Percentiles rank a stretch among this genome's conserved stretches.
phyloP scores from a whole-genome alignment of 2,113 vertebrate species.

The Sphyrna mokarran region DNA sequence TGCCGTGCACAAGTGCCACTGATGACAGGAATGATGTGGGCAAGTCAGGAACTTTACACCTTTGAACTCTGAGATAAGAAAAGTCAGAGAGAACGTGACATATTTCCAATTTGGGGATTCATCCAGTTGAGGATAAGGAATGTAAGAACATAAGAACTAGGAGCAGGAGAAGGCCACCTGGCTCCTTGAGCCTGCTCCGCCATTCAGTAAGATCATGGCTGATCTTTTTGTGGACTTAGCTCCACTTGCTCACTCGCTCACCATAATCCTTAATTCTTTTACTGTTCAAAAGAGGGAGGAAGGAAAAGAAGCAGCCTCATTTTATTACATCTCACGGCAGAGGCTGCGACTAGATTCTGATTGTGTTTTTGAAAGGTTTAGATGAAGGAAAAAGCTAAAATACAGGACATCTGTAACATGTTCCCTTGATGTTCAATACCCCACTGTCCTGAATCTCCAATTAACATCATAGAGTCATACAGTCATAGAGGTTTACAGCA shows the following conservation, averaged over 20 bases:
- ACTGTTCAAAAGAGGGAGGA: background rate
- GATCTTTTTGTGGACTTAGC: no score
- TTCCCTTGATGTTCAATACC: background rate
- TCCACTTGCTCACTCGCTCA: no score
- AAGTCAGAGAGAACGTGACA: background rate
- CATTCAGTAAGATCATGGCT: no score
- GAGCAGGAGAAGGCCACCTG: no score
- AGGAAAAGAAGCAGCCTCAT: background rate
- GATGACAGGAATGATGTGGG: background rate
- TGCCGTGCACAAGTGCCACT: no score
- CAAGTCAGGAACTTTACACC: background rate
- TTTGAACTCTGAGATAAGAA: background rate
- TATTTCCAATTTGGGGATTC: background rate
- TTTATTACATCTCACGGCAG: background rate
- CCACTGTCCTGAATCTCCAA: background rate
- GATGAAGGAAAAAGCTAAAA: background rate
- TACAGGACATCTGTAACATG: background rate
- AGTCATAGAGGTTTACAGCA: no score
- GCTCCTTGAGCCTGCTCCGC: no score
- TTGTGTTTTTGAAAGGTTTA: background rate
- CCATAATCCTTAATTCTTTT: no score
- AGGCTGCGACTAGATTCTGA: background rate
- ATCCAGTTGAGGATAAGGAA: no score
- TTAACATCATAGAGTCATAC: background rate
- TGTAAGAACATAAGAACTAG: no score